A percentile compares a stretch with the other conserved stretches of the same genome.
Evolutionary conservation across 2,888 invertebrate genomes (phyloP).

Genomic region (Zonitis immaculata): DNA sequence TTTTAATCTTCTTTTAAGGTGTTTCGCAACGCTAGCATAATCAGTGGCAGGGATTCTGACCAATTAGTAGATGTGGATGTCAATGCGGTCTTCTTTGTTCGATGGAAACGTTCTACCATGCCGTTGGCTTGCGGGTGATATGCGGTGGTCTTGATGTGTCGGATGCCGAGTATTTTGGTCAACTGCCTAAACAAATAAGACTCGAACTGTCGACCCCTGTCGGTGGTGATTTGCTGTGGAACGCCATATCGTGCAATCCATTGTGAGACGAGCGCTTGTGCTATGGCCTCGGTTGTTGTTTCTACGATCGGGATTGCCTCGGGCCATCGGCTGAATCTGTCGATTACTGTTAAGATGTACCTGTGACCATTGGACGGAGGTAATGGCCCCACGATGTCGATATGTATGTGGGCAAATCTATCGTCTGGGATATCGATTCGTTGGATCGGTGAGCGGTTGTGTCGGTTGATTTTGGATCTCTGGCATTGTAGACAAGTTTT

Average conservation of each 20-base stretch:
- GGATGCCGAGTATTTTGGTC: not conserved
- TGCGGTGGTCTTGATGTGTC: slow-evolving; percentile 16
- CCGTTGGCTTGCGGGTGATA: slow-evolving; percentile 33
- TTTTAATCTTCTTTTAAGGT: slow-evolving; percentile 33
- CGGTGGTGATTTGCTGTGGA: not conserved
- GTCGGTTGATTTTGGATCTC: slow-evolving; percentile 34
- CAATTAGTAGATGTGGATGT: not conserved
- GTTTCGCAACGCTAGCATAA: slow-evolving; percentile 36
- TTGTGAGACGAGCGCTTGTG: slow-evolving; percentile 29
- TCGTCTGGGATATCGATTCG: slow-evolving; percentile 24
- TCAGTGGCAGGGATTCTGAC: slow-evolving; percentile 26
- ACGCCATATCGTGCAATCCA: not conserved
- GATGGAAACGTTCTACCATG: slow-evolving; percentile 32
- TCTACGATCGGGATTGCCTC: slow-evolving; percentile 42
- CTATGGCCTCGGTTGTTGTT: slow-evolving; percentile 36
- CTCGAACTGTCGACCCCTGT: too few species aligned
- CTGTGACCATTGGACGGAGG: slow-evolving; percentile 9
- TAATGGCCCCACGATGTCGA: slow-evolving; percentile 33
- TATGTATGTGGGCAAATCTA: slow-evolving; percentile 34
- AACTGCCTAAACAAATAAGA: not conserved
- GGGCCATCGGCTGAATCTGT: slow-evolving; percentile 29
- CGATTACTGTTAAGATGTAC: slow-evolving; percentile 30
- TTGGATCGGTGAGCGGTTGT: slow-evolving; percentile 30
- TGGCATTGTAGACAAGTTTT: slow-evolving; percentile 38
- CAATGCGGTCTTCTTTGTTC: slow-evolving; percentile 30